Conservation (phyloP, 1,140 invertebrate species). For the Thaumetopoea pityocampa region DNA sequence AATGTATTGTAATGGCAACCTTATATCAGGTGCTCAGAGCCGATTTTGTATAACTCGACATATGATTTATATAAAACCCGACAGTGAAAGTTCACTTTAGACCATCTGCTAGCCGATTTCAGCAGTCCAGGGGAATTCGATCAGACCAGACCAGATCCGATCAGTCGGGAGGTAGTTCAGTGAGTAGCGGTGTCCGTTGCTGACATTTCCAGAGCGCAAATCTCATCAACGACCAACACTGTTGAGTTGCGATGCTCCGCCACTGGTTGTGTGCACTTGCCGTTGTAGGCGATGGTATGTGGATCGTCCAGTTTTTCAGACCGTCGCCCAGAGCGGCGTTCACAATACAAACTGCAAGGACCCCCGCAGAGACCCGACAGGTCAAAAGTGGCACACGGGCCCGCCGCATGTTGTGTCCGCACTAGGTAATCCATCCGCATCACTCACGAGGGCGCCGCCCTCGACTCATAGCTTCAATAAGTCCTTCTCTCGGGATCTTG, state of each 20-base stretch:
- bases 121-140: conserved; percentile 47
- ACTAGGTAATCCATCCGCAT: conserved; percentile 75
- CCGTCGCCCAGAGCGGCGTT: conserved; percentile 65
- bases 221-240: conserved; percentile 68
- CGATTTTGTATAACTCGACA: conserved; percentile 20
- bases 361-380: conserved; percentile 57
- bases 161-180: conserved; percentile 41
- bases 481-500: conserved; percentile 24
- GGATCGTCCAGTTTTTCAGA: conserved; percentile 76
- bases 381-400: conserved; percentile 66
- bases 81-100: conserved; percentile 42
- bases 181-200: conserved; percentile 68
- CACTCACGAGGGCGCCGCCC: conserved; percentile 70
- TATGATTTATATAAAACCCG: not conserved
- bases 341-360: conserved; percentile 59
- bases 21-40: conserved; percentile 55
- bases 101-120: conserved; percentile 34
- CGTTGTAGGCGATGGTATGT: conserved; percentile 74
- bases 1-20: conserved; percentile 53
- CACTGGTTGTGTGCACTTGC: conserved; percentile 63
- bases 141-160: conserved; percentile 38
- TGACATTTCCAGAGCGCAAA: conserved; percentile 66
- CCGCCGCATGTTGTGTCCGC: conserved; percentile 59
- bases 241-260: conserved; percentile 51
- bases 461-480: conserved; percentile 37